Base-by-base conservation (phyloP, 2,888 invertebrate genomes). In the Cistogaster globosa region DNA sequence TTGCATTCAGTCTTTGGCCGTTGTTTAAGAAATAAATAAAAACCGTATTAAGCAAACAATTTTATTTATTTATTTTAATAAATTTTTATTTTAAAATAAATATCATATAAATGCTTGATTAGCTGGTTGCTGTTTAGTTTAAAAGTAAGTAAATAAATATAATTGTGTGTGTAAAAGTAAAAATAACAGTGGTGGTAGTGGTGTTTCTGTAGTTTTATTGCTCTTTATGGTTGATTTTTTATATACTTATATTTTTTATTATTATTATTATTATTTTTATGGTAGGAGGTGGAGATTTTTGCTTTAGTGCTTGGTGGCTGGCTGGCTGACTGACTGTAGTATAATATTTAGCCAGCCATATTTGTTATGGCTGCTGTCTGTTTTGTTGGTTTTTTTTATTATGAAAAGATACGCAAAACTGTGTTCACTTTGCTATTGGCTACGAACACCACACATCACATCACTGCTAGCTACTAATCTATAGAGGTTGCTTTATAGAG, bases 41-140 rank as follows among this genome's bases (percentile, higher is more conserved):
- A 76, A n/a, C n/a, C 38, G 62, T 71, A 60, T 62, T 68, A 76
- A 60, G 48, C 79, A 69, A 80, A 80, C 80, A 72, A 45, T 78
- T 63, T 71, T 67, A 57, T 26, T 65, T 55, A 55, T 58, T 57
- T 69, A 68, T 67, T 68, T 51, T 51, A 18, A 60, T 60, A 55
- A 62, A 58, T 53, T 79, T 67, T 38, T 65, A 82, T 82, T 69
- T 69, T 51, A 58, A 76, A 69, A 55, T 71, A 85, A 85, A 85
- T 75, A 85, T 78, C 82, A 57, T 78, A 85, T 69, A 85, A 82
- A 79, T 82, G 85, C 82, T 85, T 85, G 82, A 85, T 85, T 85
- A 82, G 75, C 82, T 68, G 71, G 51, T 77, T 76, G 53, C n/a
- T 63, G 51, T 55, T 48, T 67, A n/a, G 16, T 32, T 32, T 32